Evolutionary conservation across 2,113 vertebrate species (phyloP).

Genomic region (Lophochroa leadbeateri): DNA sequence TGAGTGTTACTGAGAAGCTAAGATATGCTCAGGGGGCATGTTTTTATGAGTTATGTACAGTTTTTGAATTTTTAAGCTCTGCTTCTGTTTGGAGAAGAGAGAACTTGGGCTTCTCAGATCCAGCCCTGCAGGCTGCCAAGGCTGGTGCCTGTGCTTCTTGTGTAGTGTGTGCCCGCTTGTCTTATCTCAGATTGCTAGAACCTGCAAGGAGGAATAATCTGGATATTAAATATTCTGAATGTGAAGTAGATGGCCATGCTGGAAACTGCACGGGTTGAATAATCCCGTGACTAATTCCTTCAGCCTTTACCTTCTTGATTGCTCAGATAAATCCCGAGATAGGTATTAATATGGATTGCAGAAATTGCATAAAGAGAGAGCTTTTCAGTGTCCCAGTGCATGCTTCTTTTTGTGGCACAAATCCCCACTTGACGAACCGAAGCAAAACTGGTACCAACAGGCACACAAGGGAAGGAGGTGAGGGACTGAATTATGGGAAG

Average conservation of each 20-base stretch:
- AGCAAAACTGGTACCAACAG: background rate
- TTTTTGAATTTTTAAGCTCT: background rate
- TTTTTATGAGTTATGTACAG: background rate
- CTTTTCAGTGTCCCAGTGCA: background rate
- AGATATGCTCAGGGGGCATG: background rate
- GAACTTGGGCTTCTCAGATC: background rate
- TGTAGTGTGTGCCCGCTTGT: fast-evolving
- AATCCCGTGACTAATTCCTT: background rate
- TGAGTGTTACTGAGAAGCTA: background rate
- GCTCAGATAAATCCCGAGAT: background rate
- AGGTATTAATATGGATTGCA: background rate
- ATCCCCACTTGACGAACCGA: background rate
- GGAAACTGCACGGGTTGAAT: background rate
- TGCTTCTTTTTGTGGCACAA: background rate
- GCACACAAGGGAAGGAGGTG: background rate
- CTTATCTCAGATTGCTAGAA: background rate
- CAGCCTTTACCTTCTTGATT: background rate
- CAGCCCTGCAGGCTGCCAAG: background rate
- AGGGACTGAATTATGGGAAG: background rate
- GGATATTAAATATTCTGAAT: background rate
- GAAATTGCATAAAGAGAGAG: background rate
- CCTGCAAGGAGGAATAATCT: background rate
- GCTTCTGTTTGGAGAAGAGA: background rate
- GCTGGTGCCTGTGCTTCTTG: background rate
- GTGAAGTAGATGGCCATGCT: background rate